Conservation (phyloP, 2,797 vertebrate species). For the Urocyon cinereoargenteus region DNA sequence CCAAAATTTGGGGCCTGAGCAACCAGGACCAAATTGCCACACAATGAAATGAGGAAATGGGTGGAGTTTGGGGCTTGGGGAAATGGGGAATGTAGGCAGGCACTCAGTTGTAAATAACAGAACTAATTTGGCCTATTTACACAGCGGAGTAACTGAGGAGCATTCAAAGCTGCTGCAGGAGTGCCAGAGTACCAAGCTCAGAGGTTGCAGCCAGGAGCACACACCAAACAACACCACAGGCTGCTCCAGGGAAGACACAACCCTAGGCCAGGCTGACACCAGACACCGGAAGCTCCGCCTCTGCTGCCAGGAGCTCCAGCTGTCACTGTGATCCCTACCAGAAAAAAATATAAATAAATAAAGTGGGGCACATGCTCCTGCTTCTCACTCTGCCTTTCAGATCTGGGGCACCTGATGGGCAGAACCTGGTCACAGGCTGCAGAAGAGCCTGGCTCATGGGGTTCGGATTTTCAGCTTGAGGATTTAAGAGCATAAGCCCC, state of each 20-base stretch:
- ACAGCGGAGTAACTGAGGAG: background rate
- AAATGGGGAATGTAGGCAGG: background rate
- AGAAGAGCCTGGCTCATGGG: background rate
- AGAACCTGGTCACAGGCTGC: background rate
- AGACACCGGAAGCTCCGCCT: background rate
- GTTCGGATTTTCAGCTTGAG: background rate
- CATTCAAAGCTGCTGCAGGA: background rate
- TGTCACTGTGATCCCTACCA: background rate
- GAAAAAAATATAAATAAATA: conserved; percentile 1
- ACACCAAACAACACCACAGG: accelerated
- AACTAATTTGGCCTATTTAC: background rate
- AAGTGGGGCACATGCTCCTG: background rate
- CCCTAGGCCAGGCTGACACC: background rate
- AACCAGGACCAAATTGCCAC: background rate
- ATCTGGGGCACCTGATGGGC: no score
- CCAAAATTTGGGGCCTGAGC: background rate
- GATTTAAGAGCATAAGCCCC: accelerated
- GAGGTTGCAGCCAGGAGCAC: background rate
- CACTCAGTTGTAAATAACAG: background rate
- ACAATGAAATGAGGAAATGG: background rate
- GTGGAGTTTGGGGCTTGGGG: background rate
- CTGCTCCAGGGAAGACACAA: background rate
- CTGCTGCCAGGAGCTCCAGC: background rate
- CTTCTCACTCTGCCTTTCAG: background rate
- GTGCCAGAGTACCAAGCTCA: background rate